Base-by-base conservation (phyloP, 2,888 invertebrate genomes). In the Leptarthrus brevirostris region DNA sequence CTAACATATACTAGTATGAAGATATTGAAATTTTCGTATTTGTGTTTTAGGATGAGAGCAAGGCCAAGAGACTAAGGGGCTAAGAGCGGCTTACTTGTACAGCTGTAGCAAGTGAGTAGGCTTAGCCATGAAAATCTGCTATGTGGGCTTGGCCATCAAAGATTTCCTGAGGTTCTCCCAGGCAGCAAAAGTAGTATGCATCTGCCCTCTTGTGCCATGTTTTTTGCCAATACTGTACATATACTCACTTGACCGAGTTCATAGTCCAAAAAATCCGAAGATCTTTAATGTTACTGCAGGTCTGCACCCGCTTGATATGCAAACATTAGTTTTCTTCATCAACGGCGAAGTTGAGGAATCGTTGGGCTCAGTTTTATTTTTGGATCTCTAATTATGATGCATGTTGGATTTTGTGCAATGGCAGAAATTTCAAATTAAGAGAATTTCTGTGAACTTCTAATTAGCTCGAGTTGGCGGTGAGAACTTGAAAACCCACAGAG, bases 351-450 rank as follows among this genome's bases (percentile, higher is more conserved):
- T n/a, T n/a, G n/a, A n/a, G n/a, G 14, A 56, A 56, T n/a, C 56
- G n/a, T 58, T 20, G 10, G 2, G 58, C 18, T 34, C 58, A 24
- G 24, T 14, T 58, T 58, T 58, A 58, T 58, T 58, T 58, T 58
- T 58, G 58, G 58, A 58, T 58, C 34, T 58, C 36, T 34, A 53
- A 53, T 53, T 53, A 58, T 58, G 58, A 34, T 58, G 58, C 58
- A 58, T 34, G 20, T 34, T 18, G 34, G 8, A 18, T n/a, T 34
- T 18, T 22, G 24, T 24, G 53, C 24, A 53, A 20, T 34, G 58
- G 58, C 34, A 58, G 16, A 58, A 58, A 58, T 58, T 36, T 49
- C 24, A 14, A 58, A 58, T 34, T 58, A 58, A 34, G 34, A 58
- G 3, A 58, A 34, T 58, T 49, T 58, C 58, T 58, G 34, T 58